Evolutionary conservation across 2,113 vertebrate genomes (phyloP).

Genomic region (Bettongia penicillata): DNA sequence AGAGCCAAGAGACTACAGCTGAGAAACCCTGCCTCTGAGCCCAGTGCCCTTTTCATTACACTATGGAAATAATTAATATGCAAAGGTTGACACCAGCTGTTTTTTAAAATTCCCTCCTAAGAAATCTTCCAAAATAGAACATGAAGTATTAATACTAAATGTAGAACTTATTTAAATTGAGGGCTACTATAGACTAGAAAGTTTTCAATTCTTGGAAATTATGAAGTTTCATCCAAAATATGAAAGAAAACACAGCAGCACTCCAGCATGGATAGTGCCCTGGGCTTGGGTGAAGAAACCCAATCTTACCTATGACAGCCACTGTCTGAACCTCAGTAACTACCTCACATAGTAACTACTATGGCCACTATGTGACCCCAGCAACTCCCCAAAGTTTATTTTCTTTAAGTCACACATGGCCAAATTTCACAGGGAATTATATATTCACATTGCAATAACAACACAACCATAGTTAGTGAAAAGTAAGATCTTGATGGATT

Average conservation of each 20-base stretch:
- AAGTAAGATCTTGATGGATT: not conserved
- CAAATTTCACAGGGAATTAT: not conserved
- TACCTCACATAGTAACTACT: not conserved
- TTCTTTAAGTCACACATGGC: not conserved
- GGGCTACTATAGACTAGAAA: not conserved
- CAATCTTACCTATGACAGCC: not conserved
- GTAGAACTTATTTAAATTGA: not conserved
- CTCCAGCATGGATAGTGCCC: not conserved
- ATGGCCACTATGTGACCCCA: not conserved
- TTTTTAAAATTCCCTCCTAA: not conserved
- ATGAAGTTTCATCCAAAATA: not conserved
- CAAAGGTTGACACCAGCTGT: not conserved
- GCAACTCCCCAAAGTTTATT: not conserved
- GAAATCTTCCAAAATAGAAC: not conserved
- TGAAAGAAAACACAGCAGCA: not conserved
- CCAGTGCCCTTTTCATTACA: not conserved
- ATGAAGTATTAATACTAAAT: not conserved
- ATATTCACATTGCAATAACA: not conserved
- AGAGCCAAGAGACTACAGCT: not conserved
- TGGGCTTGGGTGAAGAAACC: not conserved
- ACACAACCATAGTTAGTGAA: not conserved
- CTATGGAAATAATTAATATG: not conserved
- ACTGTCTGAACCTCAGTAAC: not conserved
- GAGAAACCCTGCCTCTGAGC: not conserved
- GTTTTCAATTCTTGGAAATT: not conserved